A percentile compares a stretch with the other conserved stretches of the same genome.
phyloP scores from a whole-genome alignment of 2,113 vertebrate genomes.

The Zosterops borbonicus region DNA sequence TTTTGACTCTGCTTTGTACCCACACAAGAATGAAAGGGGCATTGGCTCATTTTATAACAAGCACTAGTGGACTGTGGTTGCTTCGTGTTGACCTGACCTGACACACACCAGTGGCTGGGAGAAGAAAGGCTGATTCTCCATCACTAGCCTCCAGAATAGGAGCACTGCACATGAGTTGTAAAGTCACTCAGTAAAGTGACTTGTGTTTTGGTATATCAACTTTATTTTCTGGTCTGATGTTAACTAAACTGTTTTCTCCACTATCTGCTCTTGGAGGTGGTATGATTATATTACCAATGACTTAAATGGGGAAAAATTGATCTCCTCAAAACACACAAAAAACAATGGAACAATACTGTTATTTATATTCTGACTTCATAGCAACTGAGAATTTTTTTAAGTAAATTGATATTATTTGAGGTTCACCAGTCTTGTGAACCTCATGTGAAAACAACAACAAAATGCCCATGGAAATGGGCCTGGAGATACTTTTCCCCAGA shows the following conservation, averaged over 20 bases:
- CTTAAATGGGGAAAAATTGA: background rate
- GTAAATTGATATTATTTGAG: background rate
- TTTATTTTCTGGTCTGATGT: background rate
- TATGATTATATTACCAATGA: background rate
- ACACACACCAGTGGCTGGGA: background rate
- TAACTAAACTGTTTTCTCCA: background rate
- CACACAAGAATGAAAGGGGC: background rate
- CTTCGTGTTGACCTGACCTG: background rate
- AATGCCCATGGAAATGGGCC: background rate
- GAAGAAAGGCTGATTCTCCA: background rate
- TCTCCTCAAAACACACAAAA: background rate
- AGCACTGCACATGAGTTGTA: background rate
- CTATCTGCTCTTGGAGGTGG: background rate
- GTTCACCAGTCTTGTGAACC: background rate
- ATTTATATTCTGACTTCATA: background rate
- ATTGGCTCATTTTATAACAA: background rate
- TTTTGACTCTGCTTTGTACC: background rate
- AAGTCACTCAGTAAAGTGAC: background rate
- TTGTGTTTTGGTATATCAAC: background rate
- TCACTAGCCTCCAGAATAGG: background rate
- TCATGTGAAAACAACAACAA: background rate
- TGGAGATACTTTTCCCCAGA: background rate
- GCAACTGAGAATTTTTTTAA: background rate
- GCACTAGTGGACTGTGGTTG: background rate
- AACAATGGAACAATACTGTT: background rate